Evolutionary conservation across 2,888 invertebrate genomes (phyloP).

Genomic region (Deilephila porcellus): DNA sequence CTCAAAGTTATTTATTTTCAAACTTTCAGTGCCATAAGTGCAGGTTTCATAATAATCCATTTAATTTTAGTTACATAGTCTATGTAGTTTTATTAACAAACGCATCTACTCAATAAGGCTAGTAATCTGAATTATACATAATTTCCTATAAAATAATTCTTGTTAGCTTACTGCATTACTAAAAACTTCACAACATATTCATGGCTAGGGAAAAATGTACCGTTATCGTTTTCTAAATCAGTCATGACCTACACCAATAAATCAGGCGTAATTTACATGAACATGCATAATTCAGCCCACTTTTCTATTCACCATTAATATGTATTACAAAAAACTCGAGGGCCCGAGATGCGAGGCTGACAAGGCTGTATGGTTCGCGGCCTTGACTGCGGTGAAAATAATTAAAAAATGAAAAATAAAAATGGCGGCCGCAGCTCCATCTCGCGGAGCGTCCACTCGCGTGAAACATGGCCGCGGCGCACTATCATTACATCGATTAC

Average conservation of each 20-base stretch:
- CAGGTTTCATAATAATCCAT: too few species aligned
- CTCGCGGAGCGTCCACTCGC: constrained; percentile 27
- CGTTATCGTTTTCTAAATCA: constrained; percentile 22
- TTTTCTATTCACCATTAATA: constrained; percentile 62
- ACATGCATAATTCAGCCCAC: constrained; percentile 50
- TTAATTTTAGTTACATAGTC: too few species aligned
- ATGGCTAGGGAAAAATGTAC: constrained; percentile 17
- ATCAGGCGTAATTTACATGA: constrained; percentile 24
- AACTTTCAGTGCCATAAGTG: too few species aligned
- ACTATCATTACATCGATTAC: constrained; percentile 34
- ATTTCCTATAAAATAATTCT: background rate
- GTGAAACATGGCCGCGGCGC: constrained; percentile 30
- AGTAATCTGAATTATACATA: background rate
- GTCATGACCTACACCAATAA: constrained; percentile 28
- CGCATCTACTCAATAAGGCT: too few species aligned
- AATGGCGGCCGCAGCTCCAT: constrained; percentile 24
- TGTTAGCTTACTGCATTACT: background rate
- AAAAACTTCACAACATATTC: background rate
- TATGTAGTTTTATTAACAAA: too few species aligned
- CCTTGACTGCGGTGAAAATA: constrained; percentile 38
- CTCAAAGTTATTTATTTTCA: too few species aligned
- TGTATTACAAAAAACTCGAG: constrained; percentile 52
- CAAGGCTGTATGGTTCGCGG: constrained; percentile 35
- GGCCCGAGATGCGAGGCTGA: constrained; percentile 42
- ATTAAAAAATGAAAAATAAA: constrained; percentile 27